Evolutionary conservation across 2,888 invertebrate species (phyloP).

Genomic region (Volucella inanis): DNA sequence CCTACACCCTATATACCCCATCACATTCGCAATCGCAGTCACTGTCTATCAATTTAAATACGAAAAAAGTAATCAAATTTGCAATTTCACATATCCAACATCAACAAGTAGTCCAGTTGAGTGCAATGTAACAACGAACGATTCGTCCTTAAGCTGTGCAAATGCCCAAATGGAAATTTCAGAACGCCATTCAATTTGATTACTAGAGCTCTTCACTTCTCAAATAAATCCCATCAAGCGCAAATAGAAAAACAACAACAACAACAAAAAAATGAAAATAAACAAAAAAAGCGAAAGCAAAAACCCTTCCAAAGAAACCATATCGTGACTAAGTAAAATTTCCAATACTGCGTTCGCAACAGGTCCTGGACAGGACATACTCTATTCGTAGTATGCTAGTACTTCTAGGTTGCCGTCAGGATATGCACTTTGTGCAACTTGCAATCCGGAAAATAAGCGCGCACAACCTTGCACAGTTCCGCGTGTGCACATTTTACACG

Average conservation of each 20-base stretch:
- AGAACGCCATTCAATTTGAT: slow-evolving; percentile 57
- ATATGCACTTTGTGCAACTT: slow-evolving; percentile 71
- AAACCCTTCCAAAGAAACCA: slow-evolving; percentile 13
- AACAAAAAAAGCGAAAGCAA: not conserved
- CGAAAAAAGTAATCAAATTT: slow-evolving; percentile 69
- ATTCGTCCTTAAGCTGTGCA: slow-evolving; percentile 16
- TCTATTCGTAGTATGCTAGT: slow-evolving; percentile 6
- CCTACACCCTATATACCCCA: not conserved
- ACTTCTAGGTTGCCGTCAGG: slow-evolving; percentile 26
- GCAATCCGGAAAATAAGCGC: slow-evolving; percentile 68
- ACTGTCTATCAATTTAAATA: slow-evolving; percentile 59
- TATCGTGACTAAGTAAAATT: slow-evolving; percentile 73
- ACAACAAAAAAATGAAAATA: slow-evolving; percentile 3
- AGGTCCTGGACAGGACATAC: slow-evolving; percentile 53
- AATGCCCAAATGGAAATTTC: slow-evolving; percentile 58
- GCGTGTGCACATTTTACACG: slow-evolving; percentile 60
- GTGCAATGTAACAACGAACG: not conserved
- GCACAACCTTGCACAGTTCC: slow-evolving; percentile 62
- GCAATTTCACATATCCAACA: slow-evolving; percentile 68
- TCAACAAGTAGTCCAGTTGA: slow-evolving; percentile 53
- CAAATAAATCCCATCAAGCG: slow-evolving; percentile 54
- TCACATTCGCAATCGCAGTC: too few species aligned
- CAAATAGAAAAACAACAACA: not conserved
- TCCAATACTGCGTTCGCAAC: slow-evolving; percentile 73
- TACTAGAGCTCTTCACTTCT: slow-evolving; percentile 32